Base-by-base conservation (phyloP, 2,113 vertebrate genomes). In the Bagarius yarrelli region DNA sequence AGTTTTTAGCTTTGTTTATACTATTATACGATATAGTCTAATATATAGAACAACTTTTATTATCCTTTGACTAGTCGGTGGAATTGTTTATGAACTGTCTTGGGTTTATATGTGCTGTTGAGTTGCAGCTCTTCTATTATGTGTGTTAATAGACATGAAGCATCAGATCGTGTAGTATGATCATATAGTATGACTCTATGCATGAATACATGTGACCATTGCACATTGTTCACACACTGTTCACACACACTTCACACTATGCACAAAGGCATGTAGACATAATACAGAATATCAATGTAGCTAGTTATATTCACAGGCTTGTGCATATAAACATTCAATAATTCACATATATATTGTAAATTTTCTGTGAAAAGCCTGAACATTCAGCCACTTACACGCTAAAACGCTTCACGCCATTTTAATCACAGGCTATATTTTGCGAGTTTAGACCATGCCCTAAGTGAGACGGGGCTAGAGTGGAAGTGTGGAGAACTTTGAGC, bases 21-120 rank as follows among this genome's bases (percentile, higher is more conserved):
- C 85, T 86, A 84, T 83, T 87, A 71, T 70, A 63, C 77, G 79
- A 50, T 79, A 59, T 66, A 79, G 80, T 70, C 73, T 86, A 85
- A 85, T 55, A 85, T 85, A 70, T 85, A 88, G 8, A 83, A 71
- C 87, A 87, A 84, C 86, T 87, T 76, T 84, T 79, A 88, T 80
- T 83, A 86, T 63, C 88, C 88, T 89, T 85, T 85, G 80, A 83
- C 60, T 84, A 88, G 81, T 86, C 80, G 84, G 83, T 84, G 81
- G 81, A 78, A 77, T 87, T 60, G 25, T 27, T 47, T 76, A 76
- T 71, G 76, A 85, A 81, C 60, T 81, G 86, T 44, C 55, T 81
- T 34, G 36, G 36, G 52, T 57, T 50, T 44, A 34, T 80, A 71
- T 73, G 11, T 73, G 44, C 40, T 30, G 72, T 71, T 47, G 21